Evolutionary conservation across 2,888 invertebrate species (phyloP), one percentile per base, ranked within the genome.

Genomic region (Microchrysa polita): DNA sequence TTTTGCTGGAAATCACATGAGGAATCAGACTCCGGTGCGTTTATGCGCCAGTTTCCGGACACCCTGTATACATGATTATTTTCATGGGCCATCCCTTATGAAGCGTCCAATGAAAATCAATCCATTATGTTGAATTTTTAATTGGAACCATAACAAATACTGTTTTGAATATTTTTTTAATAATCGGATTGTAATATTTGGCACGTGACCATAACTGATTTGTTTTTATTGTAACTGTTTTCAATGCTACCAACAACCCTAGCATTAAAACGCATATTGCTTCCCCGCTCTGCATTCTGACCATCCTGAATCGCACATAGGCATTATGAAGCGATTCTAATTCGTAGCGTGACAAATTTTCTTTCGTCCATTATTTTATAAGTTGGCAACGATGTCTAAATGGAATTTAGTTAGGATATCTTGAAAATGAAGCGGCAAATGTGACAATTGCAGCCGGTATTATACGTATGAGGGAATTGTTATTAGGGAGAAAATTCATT

Each of bases 121-220:
- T n/a, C n/a, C n/a, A n/a, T n/a, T n/a, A n/a, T n/a, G n/a, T n/a
- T n/a, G n/a, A n/a, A n/a, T n/a, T n/a, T n/a, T n/a, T n/a, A n/a
- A n/a, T n/a, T n/a, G n/a, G n/a, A n/a, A 57, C 40, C 69, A 40
- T 34, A 40, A 5, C 57, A 16, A 69, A 69, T 69, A 14, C 2
- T 69, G 55, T 57, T 69, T 55, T 69, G 57, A 69, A 69, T 69
- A 34, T 34, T 40, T 72, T 73, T 73, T 63, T 63, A 61, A 73
- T 78, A 80, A 81, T 79, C 78, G 75, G 73, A 77, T 79, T 79
- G 79, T 77, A 76, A 79, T 80, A 77, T 78, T 77, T 78, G 80
- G 79, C 83, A 84, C 83, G 83, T 84, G 84, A 84, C 84, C 84
- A 84, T 78, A 81, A 81, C 84, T 79, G 82, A 84, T 84, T 81